Percentiles rank a stretch among this genome's conserved stretches.
Conservation (phyloP, 1,140 invertebrate genomes). For the Aculops lycopersici region DNA sequence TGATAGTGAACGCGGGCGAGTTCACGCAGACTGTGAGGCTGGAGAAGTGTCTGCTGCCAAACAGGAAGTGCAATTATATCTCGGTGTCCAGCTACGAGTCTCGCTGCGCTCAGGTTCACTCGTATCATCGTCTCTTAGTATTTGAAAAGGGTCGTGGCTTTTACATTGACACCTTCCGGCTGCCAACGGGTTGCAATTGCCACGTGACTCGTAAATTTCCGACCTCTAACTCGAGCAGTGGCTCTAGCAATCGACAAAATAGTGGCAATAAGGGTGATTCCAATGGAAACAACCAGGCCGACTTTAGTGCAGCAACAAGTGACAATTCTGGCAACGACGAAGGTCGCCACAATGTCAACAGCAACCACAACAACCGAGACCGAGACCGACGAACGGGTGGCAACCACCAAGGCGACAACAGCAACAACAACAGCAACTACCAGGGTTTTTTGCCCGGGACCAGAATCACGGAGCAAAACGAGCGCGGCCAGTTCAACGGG, state of each 20-base stretch:
- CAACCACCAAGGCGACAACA: not conserved
- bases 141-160: slow-evolving; percentile 41
- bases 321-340: not conserved
- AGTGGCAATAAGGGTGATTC: too few relatives aligned
- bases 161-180: slow-evolving; percentile 49
- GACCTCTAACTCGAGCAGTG: not conserved
- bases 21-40: slow-evolving; percentile 47
- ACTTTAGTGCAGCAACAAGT: not conserved
- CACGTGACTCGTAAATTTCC: slow-evolving; percentile 16
- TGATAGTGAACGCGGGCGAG: slow-evolving; percentile 44
- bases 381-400: not conserved
- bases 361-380: not conserved
- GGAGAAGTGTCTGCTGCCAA: slow-evolving; percentile 40
- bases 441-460: not conserved
- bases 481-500: not conserved
- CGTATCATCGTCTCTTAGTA: slow-evolving; percentile 46
- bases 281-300: too few relatives aligned
- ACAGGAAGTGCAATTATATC: slow-evolving; percentile 7
- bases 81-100: not conserved
- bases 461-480: not conserved
- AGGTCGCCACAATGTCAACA: not conserved
- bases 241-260: too few relatives aligned
- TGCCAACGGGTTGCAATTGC: slow-evolving; percentile 49
- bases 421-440: not conserved
- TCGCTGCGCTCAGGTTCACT: slow-evolving; percentile 40